phyloP scores from a whole-genome alignment of 2,888 invertebrate species.

The Cataglyphis rosenhaueri region DNA sequence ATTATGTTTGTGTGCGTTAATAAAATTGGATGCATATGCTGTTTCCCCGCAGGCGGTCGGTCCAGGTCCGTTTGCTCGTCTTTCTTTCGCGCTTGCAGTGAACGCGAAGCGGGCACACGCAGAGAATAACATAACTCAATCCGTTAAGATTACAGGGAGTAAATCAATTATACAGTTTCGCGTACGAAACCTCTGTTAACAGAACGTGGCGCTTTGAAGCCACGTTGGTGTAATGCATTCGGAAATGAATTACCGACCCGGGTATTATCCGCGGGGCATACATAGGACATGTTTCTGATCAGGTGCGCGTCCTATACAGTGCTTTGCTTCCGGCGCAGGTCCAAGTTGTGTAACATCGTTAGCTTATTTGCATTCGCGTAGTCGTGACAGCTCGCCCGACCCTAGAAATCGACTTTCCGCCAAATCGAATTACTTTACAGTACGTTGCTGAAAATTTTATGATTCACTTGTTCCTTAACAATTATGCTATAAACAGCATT shows the following conservation, averaged over 20 bases:
- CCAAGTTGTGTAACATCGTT: slow-evolving; percentile 46
- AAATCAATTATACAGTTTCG: slow-evolving; percentile 48
- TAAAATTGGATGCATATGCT: background rate
- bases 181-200: slow-evolving; percentile 47
- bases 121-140: slow-evolving; percentile 47
- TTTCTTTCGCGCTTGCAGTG: slow-evolving; percentile 39
- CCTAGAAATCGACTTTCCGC: slow-evolving; percentile 43
- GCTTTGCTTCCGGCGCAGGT: slow-evolving; percentile 18
- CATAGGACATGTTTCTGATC: slow-evolving; percentile 42
- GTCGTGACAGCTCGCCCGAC: slow-evolving; percentile 42
- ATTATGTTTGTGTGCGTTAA: background rate
- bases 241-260: slow-evolving; percentile 47
- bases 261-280: slow-evolving; percentile 38
- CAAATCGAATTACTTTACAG: slow-evolving; percentile 37
- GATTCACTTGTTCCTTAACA: slow-evolving; percentile 34
- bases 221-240: slow-evolving; percentile 49
- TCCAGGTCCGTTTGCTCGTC: slow-evolving; percentile 43
- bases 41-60: slow-evolving; percentile 16
- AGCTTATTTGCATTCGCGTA: slow-evolving; percentile 49
- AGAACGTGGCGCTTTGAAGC: slow-evolving; percentile 49
- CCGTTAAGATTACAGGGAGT: slow-evolving; percentile 51
- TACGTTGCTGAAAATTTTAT: slow-evolving; percentile 37
- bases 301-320: slow-evolving; percentile 24
- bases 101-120: slow-evolving; percentile 9
- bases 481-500: background rate